Evolutionary conservation across 2,113 vertebrate species (phyloP).

Genomic region (Zootoca vivipara): DNA sequence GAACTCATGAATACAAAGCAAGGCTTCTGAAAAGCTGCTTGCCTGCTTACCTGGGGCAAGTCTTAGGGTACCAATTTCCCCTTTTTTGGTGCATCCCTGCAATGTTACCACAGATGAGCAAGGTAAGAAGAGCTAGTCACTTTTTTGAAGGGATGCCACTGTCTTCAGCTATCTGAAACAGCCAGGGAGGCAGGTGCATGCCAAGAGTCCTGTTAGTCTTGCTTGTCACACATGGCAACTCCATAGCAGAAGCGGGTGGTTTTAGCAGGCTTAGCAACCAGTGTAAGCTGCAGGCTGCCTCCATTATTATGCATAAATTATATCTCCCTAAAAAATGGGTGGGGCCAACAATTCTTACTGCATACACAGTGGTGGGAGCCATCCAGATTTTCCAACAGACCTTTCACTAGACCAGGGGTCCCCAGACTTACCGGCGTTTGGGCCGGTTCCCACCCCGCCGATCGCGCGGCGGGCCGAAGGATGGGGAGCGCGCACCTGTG

Average conservation of each 20-base stretch:
- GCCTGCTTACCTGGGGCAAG: no score
- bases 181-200: neutral
- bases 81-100: no score
- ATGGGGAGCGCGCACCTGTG: no score
- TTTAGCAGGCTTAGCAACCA: neutral
- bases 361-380: neutral
- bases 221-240: neutral
- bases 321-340: neutral
- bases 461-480: no score
- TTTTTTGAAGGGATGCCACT: neutral
- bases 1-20: neutral
- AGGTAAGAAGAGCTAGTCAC: neutral
- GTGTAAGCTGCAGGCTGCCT: no score
- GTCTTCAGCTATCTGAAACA: neutral
- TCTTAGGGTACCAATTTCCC: neutral
- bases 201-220: neutral
- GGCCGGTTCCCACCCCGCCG: no score
- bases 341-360: no score
- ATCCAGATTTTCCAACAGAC: neutral
- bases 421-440: no score
- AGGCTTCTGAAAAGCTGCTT: neutral
- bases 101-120: no score
- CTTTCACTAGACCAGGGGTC: no score
- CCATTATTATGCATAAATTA: neutral
- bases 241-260: neutral